Conservation (phyloP, 2,113 vertebrate genomes). For the Mormyrus lacerda region DNA sequence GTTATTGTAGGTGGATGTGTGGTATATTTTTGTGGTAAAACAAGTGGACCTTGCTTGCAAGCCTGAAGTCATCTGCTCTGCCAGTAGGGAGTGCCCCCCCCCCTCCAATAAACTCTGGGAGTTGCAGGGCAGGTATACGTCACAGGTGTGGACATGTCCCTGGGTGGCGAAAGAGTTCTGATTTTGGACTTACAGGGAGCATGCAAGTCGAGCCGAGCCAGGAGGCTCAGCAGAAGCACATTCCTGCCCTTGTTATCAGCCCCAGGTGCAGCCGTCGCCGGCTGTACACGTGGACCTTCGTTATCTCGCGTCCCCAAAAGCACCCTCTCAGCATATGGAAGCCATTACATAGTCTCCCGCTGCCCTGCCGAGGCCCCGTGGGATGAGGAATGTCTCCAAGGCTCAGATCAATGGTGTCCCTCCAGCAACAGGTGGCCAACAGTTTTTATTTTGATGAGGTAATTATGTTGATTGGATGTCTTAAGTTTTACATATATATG, state of each 20-base stretch:
- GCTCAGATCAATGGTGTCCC: background rate
- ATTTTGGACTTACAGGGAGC: background rate
- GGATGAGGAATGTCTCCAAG: background rate
- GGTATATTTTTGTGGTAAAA: background rate
- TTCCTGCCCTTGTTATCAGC: background rate
- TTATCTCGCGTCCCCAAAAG: background rate
- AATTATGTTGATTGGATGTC: background rate
- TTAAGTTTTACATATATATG: background rate
- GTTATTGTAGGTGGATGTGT: background rate
- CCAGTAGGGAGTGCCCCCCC: background rate
- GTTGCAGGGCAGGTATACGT: background rate
- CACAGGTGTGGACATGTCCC: background rate
- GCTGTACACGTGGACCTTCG: background rate
- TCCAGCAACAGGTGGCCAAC: background rate
- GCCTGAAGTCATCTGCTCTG: background rate
- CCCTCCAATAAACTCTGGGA: background rate
- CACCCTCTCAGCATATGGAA: background rate
- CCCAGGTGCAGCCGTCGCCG: background rate
- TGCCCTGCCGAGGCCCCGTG: background rate
- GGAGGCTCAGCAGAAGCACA: background rate
- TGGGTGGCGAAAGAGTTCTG: background rate
- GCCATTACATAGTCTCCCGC: background rate
- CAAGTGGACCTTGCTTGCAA: background rate
- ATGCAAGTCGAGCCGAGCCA: background rate
- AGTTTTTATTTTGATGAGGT: background rate